Evolutionary conservation across 2,113 vertebrate species (phyloP).

Genomic region (Asarcornis scutulata): DNA sequence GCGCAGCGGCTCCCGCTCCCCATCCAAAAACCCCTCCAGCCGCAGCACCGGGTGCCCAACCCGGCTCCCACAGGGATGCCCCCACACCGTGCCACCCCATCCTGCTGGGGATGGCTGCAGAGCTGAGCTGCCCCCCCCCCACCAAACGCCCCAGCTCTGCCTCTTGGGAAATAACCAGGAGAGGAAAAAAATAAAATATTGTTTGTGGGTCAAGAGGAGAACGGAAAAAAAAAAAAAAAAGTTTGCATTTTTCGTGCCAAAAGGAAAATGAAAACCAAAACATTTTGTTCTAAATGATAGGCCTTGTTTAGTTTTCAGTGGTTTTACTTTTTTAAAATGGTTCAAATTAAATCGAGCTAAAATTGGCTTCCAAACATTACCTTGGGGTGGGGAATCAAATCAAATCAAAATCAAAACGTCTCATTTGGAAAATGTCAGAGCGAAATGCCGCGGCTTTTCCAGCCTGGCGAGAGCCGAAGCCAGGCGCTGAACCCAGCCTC

Average conservation of each 20-base stretch:
- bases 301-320: conserved; percentile 68
- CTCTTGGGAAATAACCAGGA: not conserved
- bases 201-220: conserved; percentile 53
- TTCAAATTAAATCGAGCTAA: conserved; percentile 59
- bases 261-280: conserved; percentile 69
- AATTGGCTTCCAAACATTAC: conserved; percentile 62
- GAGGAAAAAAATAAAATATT: not conserved
- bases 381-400: conserved; percentile 57
- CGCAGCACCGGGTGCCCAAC: not conserved
- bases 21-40: not conserved
- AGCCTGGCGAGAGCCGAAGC: conserved; percentile 13
- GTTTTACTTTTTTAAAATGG: conserved; percentile 68
- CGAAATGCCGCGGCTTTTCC: conserved; percentile 20
- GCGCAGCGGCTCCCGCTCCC: not conserved
- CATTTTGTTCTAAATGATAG: conserved; percentile 74
- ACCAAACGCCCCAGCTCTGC: not conserved
- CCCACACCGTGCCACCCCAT: not conserved
- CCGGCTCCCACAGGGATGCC: not conserved
- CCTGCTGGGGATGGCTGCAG: not conserved
- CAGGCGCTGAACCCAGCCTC: not conserved
- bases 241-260: conserved; percentile 47
- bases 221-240: conserved; percentile 7
- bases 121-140: not conserved
- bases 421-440: conserved; percentile 68
- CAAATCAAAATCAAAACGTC: conserved; percentile 65